Conservation (phyloP, 1,140 invertebrate genomes). For the Zeugodacus cucurbitae region DNA sequence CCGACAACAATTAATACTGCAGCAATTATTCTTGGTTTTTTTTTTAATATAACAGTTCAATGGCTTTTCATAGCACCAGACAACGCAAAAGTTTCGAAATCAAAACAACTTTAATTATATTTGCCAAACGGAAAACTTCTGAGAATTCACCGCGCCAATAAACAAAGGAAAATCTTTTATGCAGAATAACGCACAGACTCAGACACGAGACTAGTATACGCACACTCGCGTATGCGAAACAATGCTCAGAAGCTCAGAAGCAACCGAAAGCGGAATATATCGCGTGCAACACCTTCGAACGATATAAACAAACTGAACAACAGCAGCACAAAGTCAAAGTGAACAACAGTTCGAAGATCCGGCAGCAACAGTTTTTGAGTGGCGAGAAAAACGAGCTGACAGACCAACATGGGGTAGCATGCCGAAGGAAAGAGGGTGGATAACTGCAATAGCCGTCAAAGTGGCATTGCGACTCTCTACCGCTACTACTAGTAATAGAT, state of each 20-base stretch:
- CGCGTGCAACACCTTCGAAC: background rate
- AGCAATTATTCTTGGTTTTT: background rate
- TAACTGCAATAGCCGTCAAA: background rate
- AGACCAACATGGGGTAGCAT: background rate
- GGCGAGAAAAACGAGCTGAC: background rate
- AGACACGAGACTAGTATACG: no score
- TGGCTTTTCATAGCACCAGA: background rate
- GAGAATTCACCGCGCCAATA: background rate
- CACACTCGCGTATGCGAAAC: background rate
- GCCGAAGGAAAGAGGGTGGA: background rate
- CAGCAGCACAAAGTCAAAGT: background rate
- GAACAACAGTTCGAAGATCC: slow-evolving; percentile 22
- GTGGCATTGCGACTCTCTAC: background rate
- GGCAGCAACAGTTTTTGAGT: background rate
- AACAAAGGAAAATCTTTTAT: slow-evolving; percentile 1
- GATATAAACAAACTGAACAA: slow-evolving; percentile 21
- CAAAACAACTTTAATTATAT: background rate
- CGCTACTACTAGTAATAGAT: background rate
- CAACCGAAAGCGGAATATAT: background rate
- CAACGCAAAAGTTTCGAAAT: background rate
- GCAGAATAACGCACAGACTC: background rate
- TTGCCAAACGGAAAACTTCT: background rate
- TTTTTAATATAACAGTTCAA: background rate
- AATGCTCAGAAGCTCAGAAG: background rate
- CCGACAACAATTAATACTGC: no score